A percentile compares a stretch with the other conserved stretches of the same genome.
phyloP scores from a whole-genome alignment of 2,797 vertebrate genomes.

The Phalanger gymnotis region DNA sequence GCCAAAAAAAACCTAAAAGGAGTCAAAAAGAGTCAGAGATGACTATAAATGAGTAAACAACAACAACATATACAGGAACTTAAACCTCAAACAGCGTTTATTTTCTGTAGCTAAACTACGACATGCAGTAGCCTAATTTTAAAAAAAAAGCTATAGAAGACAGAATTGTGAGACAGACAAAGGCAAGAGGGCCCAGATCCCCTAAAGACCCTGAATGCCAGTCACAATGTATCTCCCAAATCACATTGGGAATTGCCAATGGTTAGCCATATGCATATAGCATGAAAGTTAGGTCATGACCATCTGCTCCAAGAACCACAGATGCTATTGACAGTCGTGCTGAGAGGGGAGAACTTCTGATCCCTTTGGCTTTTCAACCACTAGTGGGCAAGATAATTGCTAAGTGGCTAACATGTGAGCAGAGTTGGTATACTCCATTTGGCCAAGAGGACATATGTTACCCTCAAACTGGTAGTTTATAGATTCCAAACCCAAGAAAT shows the following conservation, averaged over 20 bases:
- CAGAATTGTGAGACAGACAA: background rate
- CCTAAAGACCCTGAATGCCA: background rate
- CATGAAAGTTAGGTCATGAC: background rate
- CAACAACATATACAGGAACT: background rate
- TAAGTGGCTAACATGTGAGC: slow-evolving; percentile 61
- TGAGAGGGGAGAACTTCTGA: slow-evolving; percentile 45
- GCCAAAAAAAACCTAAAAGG: background rate
- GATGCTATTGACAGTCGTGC: slow-evolving; percentile 40
- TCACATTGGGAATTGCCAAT: background rate
- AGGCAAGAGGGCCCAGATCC: background rate
- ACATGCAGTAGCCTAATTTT: background rate
- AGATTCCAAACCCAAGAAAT: slow-evolving; percentile 52
- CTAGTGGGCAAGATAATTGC: slow-evolving; percentile 62
- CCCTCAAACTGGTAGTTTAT: slow-evolving; percentile 8
- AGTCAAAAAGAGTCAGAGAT: background rate
- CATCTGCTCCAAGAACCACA: slow-evolving; percentile 35
- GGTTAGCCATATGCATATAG: background rate
- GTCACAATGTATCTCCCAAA: background rate
- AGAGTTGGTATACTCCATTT: slow-evolving; percentile 65
- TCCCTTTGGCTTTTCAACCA: slow-evolving; percentile 47
- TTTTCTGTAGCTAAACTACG: background rate
- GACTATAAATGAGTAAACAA: background rate
- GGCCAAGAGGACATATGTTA: slow-evolving; percentile 27
- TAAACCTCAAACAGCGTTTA: background rate
- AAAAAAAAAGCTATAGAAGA: background rate